phyloP scores from a whole-genome alignment of 2,888 invertebrate genomes.

The Eledone cirrhosa region DNA sequence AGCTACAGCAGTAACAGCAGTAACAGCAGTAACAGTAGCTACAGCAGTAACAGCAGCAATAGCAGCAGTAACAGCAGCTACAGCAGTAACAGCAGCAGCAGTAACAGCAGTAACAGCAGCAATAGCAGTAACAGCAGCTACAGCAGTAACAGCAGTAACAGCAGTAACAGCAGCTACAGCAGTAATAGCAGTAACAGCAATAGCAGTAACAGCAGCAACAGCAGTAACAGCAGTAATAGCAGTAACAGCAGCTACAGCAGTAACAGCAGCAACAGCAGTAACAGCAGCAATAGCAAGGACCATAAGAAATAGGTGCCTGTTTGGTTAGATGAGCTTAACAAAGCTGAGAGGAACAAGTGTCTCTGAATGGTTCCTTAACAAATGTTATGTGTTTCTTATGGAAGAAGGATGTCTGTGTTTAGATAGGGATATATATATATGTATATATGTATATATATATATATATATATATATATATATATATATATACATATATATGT shows the following conservation, averaged over 20 bases:
- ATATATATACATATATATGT: background rate
- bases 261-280: background rate
- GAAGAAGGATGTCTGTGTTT: background rate
- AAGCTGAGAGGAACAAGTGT: too few species aligned
- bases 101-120: background rate
- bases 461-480: background rate
- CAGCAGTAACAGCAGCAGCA: constrained; percentile 31
- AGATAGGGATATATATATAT: background rate
- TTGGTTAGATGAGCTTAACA: too few species aligned
- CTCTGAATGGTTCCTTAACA: too few species aligned
- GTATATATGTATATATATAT: background rate
- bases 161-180: constrained; percentile 33
- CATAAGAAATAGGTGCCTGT: background rate
- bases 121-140: constrained; percentile 5
- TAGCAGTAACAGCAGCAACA: constrained; percentile 34
- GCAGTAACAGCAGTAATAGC: too few species aligned
- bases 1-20: too few species aligned
- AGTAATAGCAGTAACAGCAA: constrained; percentile 33
- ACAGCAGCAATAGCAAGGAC: constrained; percentile 23
- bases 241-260: too few species aligned
- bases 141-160: background rate
- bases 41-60: too few species aligned
- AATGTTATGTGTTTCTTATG: background rate
- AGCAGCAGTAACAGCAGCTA: too few species aligned
- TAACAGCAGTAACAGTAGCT: too few species aligned